Evolutionary conservation across 2,113 vertebrate genomes (phyloP).

Genomic region (Oxygymnocypris stewartii): DNA sequence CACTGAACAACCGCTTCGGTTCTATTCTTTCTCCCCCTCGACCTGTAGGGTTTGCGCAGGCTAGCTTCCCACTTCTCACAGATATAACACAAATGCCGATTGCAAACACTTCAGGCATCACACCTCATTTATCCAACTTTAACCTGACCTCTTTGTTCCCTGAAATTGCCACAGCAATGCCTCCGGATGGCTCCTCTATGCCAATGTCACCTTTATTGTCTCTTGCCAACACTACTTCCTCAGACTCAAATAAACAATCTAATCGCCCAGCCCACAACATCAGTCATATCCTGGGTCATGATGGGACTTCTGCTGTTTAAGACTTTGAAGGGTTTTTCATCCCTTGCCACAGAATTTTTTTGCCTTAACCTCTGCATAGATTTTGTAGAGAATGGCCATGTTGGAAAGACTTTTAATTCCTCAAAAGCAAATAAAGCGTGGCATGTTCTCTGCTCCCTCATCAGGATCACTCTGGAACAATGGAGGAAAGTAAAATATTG

Average conservation of each 20-base stretch:
- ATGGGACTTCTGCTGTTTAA: conserved; percentile 94
- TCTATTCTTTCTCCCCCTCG: conserved; percentile 98
- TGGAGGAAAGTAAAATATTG: not conserved
- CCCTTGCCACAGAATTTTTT: not conserved
- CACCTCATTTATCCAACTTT: conserved; percentile 93
- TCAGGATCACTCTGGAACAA: not conserved
- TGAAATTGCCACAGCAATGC: conserved; percentile 94
- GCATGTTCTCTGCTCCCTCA: not conserved
- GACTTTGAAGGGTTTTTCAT: not conserved
- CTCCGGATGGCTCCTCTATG: conserved; percentile 89
- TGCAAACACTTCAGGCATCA: conserved; percentile 84
- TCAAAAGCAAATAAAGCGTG: not conserved
- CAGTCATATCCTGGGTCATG: conserved; percentile 98
- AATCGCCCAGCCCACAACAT: conserved; percentile 98
- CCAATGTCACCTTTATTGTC: conserved; percentile 95
- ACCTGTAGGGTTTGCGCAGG: conserved; percentile 93
- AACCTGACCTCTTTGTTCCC: conserved; percentile 96
- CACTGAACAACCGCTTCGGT: conserved; percentile 93
- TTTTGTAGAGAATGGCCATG: not conserved
- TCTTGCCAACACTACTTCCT: conserved; percentile 88
- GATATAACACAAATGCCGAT: conserved; percentile 97
- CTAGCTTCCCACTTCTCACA: conserved; percentile 91
- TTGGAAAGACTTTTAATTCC: not conserved
- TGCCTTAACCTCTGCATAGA: not conserved
- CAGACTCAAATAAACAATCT: conserved; percentile 92